Base-by-base conservation (phyloP, 37 sponge, comb jelly and placozoan species). In the Tethya wilhelma region DNA sequence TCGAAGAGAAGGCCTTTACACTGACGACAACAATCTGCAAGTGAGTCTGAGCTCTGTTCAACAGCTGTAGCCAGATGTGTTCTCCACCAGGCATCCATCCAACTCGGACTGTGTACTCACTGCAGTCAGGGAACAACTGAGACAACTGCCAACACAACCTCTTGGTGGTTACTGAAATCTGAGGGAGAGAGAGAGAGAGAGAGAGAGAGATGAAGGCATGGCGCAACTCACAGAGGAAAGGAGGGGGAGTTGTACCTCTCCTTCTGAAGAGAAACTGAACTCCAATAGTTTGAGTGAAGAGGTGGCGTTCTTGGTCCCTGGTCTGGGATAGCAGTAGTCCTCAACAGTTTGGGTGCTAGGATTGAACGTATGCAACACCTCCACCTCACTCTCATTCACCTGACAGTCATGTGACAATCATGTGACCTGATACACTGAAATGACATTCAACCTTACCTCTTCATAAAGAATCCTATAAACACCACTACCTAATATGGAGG, bases 51-150 rank as follows among this genome's bases (percentile, higher is more conserved):
- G 33, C 32, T 7, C 93, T 74, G 53, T 87, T 69, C 22, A 92
- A 34, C 66, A 92, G 31, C 69, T 87, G 88, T 1, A 91, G 20
- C 84, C 86, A 91, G 17, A 86, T 71, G 81, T 59, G 42, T 32
- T 87, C 39, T 43, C 94, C 90, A 75, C 84, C 57, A 30, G 82
- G 78, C 32, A 72, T 49, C 94, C 94, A 93, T 1, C 87, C 94
- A 57, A 44, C 40, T 30, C 86, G 38, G 14, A 72, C 72, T 33
- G 84, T 26, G 41, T 93, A 93, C 73, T 87, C 93, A 41, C 75
- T 64, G 38, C 66, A 39, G 64, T 81, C 33, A 28, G 82, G 71
- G 63, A 81, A 81, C 17, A 28, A 40, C 40, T 71, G 43, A 9
- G 46, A 9, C 25, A 75, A n/a, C 7, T 4, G 1, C 26, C 41